Evolutionary conservation across 2,888 invertebrate species (phyloP), one percentile per base, ranked within the genome.

Genomic region (Troglohyphantes excavatus): DNA sequence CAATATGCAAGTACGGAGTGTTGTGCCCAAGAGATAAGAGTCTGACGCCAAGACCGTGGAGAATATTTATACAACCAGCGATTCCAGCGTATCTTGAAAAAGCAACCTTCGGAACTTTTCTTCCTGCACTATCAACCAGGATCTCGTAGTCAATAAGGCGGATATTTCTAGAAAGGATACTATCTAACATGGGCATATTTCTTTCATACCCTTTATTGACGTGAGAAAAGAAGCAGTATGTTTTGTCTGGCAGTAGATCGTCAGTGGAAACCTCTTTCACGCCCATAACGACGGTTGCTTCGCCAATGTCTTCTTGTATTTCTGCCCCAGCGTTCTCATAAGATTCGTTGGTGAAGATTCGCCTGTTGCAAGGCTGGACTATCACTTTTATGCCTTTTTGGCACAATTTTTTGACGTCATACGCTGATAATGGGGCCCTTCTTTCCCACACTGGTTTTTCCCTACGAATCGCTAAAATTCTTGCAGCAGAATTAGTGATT

Each of bases 221-320:
- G n/a, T 53, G 53, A 0, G 1, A 17, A 53, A 53, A 53, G 53
- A 53, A 53, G 53, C 53, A 53, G n/a, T 53, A 53, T 53, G 53
- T 53, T n/a, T 53, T 53, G 53, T 53, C 17, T 53, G 53, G 53
- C 53, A 53, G 53, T 17, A 53, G n/a, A 53, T 53, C 5, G 13
- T 53, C 53, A n/a, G 17, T n/a, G 13, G 53, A 53, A 53, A 53
- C n/a, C n/a, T 53, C 53, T 17, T 53, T 53, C 17, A 53, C 53
- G 13, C 53, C 53, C 7, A 53, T 2, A 17, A 53, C 17, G n/a
- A 53, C 53, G 5, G 53, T 13, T 2, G 53, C 53, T 13, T 53
- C 53, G 53, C 53, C 17, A n/a, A 53, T 53, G 53, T 53, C 53
- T 53, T 53, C 53, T 53, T n/a, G 53, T 13, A 53, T 53, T 53